These are phyloP conservation scores for Ceraclea dissimilis DNA, from an alignment of 2,888 invertebrate genomes.

Conservation along the genomic window DNA sequence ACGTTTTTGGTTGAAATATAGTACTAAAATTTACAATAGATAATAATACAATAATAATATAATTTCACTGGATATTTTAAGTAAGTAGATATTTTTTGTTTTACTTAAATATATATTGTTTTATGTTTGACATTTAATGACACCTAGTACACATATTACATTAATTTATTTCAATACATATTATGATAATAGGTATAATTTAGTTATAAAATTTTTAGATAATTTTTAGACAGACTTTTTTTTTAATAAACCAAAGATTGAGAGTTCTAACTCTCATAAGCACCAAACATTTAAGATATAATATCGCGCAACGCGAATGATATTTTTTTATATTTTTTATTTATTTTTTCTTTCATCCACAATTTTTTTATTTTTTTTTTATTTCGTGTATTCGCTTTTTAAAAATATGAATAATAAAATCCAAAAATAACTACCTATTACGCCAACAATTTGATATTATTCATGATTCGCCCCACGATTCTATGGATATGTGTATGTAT, in stretches of 20 bases:
- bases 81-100: too few species aligned
- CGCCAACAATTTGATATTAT: conserved; percentile 24
- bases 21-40: conserved; percentile 43
- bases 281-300: conserved; percentile 25
- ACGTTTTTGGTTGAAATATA: conserved; percentile 52
- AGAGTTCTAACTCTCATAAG: conserved; percentile 29
- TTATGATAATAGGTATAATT: not conserved
- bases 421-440: conserved; percentile 24
- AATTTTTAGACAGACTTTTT: conserved; percentile 24
- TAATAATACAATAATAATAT: too few species aligned
- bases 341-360: not conserved
- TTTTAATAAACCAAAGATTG: conserved; percentile 27
- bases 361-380: not conserved
- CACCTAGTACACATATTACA: conserved; percentile 22
- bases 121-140: conserved; percentile 8
- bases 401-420: conserved; percentile 23
- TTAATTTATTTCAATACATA: conserved; percentile 10
- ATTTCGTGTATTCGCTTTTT: not conserved
- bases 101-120: not conserved
- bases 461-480: conserved; percentile 22
- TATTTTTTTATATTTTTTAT: conserved; percentile 7
- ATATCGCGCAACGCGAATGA: conserved; percentile 28
- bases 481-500: conserved; percentile 29
- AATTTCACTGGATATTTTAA: too few species aligned
- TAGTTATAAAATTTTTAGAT: conserved; percentile 12